Evolutionary conservation across 2,888 invertebrate species (phyloP), one percentile per base, ranked within the genome.

Genomic region (Bombylius major): DNA sequence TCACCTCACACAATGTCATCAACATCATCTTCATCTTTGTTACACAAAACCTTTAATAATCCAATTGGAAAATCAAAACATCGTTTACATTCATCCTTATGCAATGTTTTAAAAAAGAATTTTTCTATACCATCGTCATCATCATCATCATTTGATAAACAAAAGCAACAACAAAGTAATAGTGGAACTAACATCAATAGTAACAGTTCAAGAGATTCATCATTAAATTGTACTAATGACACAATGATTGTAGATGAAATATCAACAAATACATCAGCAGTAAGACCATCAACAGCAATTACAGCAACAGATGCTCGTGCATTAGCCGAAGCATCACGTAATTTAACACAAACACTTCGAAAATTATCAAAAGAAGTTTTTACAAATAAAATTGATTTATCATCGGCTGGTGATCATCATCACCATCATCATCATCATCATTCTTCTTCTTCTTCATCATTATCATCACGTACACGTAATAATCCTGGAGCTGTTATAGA

Each of bases 281-380:
- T 51, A 39, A 54, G 54, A 14, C 39, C 45, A n/a, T 23, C 56
- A 55, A 58, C 57, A 59, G 59, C 63, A 47, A 51, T 54, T 47
- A 36, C 45, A 48, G 47, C 11, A 70, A 66, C 70, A 14, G 87
- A 87, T 67, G 85, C 86, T 23, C 80, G 83, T 65, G 86, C 88
- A 52, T 79, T 95, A 49, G 86, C 90, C 61, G 92, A 94, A 73
- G 94, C 94, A 12, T 91, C 92, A 32, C 82, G 92, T 65, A 94
- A 92, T 75, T 79, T 95, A 62, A 93, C 93, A 56, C 92, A 92
- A 73, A 94, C 93, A 55, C 76, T 95, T 57, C 87, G 90, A 69
- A 89, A 90, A 72, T 78, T 94, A 57, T 91, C 91, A 57, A 90
- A 91, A 65, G 91, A 92, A 75, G 92, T 92, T 58, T 81, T 90